A percentile compares a stretch with the other conserved stretches of the same genome.
These are phyloP conservation scores for Amphibalanus amphitrite DNA, from an alignment of 1,140 invertebrate species.

Conservation along the genomic window DNA sequence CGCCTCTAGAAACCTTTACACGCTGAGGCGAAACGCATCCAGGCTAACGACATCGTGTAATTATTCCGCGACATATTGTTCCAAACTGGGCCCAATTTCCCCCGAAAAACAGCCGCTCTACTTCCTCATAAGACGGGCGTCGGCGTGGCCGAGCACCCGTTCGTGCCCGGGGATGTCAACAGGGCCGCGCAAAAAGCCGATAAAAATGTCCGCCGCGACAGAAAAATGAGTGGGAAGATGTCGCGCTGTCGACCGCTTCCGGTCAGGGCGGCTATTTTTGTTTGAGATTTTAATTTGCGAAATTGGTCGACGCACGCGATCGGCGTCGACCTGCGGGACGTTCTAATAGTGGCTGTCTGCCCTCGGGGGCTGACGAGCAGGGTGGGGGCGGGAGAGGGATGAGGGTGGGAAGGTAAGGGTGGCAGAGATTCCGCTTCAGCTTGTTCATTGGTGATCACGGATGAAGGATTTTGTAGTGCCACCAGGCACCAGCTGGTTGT, in stretches of 20 bases:
- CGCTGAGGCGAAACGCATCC: no score
- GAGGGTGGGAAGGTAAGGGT: no score
- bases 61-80: neutral
- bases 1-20: no score
- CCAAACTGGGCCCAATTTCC: neutral
- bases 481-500: no score
- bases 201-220: neutral
- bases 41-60: neutral
- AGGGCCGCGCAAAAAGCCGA: neutral
- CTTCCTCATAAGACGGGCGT: neutral
- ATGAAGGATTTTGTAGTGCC: no score
- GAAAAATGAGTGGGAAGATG: neutral
- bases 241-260: neutral
- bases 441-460: no score
- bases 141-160: neutral
- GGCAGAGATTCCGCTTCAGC: no score
- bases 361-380: no score
- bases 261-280: neutral
- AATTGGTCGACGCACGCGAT: neutral
- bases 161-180: neutral
- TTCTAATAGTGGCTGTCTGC: neutral
- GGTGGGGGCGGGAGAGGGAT: neutral
- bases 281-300: slow-evolving; percentile 1
- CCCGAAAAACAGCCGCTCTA: neutral
- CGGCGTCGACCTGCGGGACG: neutral